phyloP scores from a whole-genome alignment of 2,888 invertebrate species.

The Polydesmus complanatus region DNA sequence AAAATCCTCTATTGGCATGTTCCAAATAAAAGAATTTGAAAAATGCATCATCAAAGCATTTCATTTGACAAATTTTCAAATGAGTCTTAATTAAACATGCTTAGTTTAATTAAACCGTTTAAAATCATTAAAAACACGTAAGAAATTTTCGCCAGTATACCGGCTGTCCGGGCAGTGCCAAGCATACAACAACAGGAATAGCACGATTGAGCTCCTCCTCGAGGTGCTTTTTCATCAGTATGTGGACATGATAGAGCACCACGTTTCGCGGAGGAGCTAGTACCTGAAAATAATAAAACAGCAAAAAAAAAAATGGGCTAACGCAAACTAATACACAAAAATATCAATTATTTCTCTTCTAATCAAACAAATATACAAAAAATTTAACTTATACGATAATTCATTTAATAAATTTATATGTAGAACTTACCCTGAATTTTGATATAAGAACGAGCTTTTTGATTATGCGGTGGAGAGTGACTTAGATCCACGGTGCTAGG shows the following conservation, averaged over 20 bases:
- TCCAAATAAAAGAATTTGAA: too few species aligned
- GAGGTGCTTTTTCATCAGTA: slow-evolving; percentile 11
- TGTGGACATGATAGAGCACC: slow-evolving; percentile 8
- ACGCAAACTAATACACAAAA: slow-evolving; percentile 1
- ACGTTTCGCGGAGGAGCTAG: slow-evolving; percentile 10
- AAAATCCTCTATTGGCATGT: too few species aligned
- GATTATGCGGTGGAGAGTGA: neutral
- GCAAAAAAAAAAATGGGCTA: neutral
- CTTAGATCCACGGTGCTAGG: neutral
- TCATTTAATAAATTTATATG: neutral
- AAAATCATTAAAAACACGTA: too few species aligned
- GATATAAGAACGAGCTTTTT: neutral
- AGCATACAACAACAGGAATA: slow-evolving; percentile 16
- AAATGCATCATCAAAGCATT: too few species aligned
- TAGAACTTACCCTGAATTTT: neutral
- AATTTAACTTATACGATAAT: neutral
- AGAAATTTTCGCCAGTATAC: slow-evolving; percentile 1
- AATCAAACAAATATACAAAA: too few species aligned
- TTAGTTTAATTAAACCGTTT: too few species aligned
- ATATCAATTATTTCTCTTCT: neutral
- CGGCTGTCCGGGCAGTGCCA: slow-evolving; percentile 15
- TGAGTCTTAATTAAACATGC: too few species aligned
- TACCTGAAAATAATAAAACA: slow-evolving; percentile 14
- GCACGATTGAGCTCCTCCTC: slow-evolving; percentile 17
- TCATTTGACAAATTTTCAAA: too few species aligned